phyloP scores from a whole-genome alignment of 2,797 vertebrate species.

The Hydrocynus forskahlii region DNA sequence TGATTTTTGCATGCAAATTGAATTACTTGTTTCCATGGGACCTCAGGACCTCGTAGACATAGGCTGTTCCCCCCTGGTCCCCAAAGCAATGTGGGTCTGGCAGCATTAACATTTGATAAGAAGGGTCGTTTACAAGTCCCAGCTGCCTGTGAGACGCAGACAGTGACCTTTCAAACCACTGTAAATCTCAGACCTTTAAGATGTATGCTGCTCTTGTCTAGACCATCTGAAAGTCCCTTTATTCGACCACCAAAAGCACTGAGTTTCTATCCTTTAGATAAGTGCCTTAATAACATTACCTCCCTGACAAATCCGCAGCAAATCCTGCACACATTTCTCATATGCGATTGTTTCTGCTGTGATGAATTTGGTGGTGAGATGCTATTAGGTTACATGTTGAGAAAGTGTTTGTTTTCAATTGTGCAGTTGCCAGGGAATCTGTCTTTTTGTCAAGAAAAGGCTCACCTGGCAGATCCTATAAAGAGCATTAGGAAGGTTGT shows the following conservation, averaged over 20 bases:
- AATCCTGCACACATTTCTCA: slow-evolving; percentile 62
- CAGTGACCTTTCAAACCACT: slow-evolving; percentile 84
- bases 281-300: slow-evolving; percentile 58
- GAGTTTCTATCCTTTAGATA: slow-evolving; percentile 60
- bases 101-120: slow-evolving; percentile 88
- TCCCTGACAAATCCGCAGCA: slow-evolving; percentile 41
- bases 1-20: slow-evolving; percentile 79
- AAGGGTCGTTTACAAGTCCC: slow-evolving; percentile 83
- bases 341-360: slow-evolving; percentile 60
- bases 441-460: slow-evolving; percentile 61
- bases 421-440: slow-evolving; percentile 60
- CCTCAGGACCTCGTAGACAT: slow-evolving; percentile 79
- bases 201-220: slow-evolving; percentile 70
- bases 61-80: slow-evolving; percentile 61
- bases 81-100: slow-evolving; percentile 73
- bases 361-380: slow-evolving; percentile 67
- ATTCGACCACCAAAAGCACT: slow-evolving; percentile 63
- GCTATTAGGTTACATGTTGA: slow-evolving; percentile 71
- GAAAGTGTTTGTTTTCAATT: slow-evolving; percentile 58
- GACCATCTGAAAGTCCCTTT: slow-evolving; percentile 74
- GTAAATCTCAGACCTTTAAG: slow-evolving; percentile 82
- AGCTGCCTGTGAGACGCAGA: slow-evolving; percentile 78
- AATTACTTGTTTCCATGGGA: slow-evolving; percentile 82
- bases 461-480: slow-evolving; percentile 56
- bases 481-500: slow-evolving; percentile 69